phyloP scores from a whole-genome alignment of 2,888 invertebrate species.

The Petrolisthes manimaculis region DNA sequence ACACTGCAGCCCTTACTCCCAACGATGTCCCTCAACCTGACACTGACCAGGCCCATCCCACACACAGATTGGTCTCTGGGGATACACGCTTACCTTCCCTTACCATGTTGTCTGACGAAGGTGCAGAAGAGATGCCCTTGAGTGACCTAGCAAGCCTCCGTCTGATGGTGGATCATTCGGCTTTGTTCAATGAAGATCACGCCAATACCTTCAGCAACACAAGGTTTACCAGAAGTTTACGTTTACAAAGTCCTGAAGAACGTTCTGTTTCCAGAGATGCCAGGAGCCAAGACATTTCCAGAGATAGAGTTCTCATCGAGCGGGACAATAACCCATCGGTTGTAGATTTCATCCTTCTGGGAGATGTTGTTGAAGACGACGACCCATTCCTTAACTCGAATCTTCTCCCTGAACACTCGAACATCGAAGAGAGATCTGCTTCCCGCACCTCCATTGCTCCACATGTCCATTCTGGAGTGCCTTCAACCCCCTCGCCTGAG shows the following conservation, averaged over 20 bases:
- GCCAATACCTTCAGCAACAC: neutral
- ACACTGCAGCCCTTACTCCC: no score
- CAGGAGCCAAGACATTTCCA: neutral
- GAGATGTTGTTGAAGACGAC: neutral
- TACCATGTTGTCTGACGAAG: neutral
- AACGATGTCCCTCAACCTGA: neutral
- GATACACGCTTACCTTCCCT: neutral
- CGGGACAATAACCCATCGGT: conserved; percentile 11
- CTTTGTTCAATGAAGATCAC: conserved; percentile 19
- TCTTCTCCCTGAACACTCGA: conserved; percentile 17
- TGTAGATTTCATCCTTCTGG: conserved; percentile 30
- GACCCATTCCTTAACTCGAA: neutral
- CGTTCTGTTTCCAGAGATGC: no score
- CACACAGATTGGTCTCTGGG: neutral
- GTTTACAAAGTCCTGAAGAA: no score
- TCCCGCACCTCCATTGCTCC: neutral
- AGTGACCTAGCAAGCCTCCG: neutral
- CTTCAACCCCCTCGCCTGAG: no score
- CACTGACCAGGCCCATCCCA: neutral
- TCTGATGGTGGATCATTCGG: neutral
- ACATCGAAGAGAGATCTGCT: neutral
- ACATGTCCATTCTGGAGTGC: no score
- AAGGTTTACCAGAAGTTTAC: neutral
- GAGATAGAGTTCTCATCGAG: neutral
- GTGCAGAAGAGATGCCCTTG: neutral